Conservation (phyloP, 2,797 vertebrate genomes). For the Dryobates pubescens region DNA sequence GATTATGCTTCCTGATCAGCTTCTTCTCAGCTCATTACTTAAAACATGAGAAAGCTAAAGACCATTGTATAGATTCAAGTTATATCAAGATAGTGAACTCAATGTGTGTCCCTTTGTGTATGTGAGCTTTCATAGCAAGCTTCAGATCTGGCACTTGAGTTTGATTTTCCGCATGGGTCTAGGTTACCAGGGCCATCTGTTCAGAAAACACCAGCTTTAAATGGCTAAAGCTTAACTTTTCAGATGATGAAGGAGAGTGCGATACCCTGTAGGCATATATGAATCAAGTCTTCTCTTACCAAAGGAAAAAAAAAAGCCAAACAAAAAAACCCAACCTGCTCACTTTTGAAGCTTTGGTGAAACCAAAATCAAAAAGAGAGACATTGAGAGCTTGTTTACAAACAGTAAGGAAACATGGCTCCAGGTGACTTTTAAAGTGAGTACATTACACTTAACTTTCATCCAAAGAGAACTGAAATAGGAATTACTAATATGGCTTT, state of each 20-base stretch:
- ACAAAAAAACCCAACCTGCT: rapidly evolving
- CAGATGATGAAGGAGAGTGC: background rate
- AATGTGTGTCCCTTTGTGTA: background rate
- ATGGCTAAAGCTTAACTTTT: background rate
- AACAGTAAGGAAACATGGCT: background rate
- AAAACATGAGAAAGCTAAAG: background rate
- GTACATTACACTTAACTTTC: background rate
- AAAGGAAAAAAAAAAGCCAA: background rate
- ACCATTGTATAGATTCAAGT: background rate
- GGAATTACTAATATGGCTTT: background rate
- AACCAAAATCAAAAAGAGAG: background rate
- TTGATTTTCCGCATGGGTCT: slow-evolving; percentile 15
- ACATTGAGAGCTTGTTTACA: background rate
- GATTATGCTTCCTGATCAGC: background rate
- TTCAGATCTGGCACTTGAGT: background rate
- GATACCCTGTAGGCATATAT: background rate
- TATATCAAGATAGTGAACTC: background rate
- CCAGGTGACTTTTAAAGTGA: background rate
- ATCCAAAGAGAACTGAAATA: background rate
- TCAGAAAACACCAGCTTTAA: slow-evolving; percentile 18
- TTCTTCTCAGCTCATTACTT: background rate
- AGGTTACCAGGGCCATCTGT: slow-evolving; percentile 5
- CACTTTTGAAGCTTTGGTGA: background rate
- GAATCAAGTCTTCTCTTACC: background rate
- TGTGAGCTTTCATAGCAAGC: background rate